Percentiles rank a stretch among this genome's conserved stretches.
These are phyloP conservation scores for Sparus aurata DNA, from an alignment of 2,797 vertebrate species.

Conservation along the genomic window DNA sequence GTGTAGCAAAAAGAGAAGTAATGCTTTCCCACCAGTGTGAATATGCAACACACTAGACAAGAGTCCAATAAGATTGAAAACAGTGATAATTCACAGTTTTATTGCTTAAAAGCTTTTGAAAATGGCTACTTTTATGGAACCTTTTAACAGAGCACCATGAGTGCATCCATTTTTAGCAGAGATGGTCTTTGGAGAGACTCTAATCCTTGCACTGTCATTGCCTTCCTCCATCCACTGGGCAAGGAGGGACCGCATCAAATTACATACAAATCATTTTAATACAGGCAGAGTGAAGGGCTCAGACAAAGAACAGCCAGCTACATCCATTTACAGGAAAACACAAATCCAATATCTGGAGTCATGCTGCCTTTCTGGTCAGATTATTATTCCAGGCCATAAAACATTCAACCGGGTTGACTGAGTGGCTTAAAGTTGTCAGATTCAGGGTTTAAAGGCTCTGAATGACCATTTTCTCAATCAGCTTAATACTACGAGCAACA, in stretches of 20 bases:
- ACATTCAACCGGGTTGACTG: constrained; percentile 10
- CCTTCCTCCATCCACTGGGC: constrained; percentile 21
- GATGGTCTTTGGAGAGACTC: constrained; percentile 44
- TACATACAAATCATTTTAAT: constrained; percentile 57
- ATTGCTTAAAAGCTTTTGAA: constrained; percentile 34
- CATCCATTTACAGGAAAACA: constrained; percentile 39
- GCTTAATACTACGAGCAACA: neutral
- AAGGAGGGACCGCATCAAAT: constrained; percentile 48
- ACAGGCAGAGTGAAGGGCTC: constrained; percentile 29
- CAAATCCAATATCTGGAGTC: constrained; percentile 42
- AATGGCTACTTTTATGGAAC: constrained; percentile 34
- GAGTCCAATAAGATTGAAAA: constrained; percentile 17
- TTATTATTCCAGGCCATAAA: constrained; percentile 3
- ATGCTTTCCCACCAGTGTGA: constrained; percentile 24
- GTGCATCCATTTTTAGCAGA: constrained; percentile 59
- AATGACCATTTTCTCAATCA: neutral
- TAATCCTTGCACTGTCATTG: constrained; percentile 45
- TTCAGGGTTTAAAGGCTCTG: neutral
- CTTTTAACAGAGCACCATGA: constrained; percentile 45
- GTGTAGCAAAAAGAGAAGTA: neutral
- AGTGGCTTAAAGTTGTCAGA: neutral
- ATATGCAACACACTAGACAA: constrained; percentile 1
- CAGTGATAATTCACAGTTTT: constrained; percentile 10
- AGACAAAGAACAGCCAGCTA: constrained; percentile 22
- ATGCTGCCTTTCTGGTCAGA: constrained; percentile 19